phyloP scores from a whole-genome alignment of 2,113 vertebrate genomes.

The Forbesichthys papilliferus region DNA sequence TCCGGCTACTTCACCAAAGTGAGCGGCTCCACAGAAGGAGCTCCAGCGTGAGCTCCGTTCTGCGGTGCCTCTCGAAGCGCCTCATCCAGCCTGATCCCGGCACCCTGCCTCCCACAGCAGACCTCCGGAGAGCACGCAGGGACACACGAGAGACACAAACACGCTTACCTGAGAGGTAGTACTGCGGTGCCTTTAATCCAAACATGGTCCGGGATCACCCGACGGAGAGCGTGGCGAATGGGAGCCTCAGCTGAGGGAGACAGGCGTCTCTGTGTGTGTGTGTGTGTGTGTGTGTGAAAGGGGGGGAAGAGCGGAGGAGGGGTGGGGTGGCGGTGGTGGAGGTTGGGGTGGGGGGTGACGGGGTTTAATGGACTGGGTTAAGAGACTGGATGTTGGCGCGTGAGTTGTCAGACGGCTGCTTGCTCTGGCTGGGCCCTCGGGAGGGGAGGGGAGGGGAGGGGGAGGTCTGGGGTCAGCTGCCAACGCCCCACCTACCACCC shows the following conservation, averaged over 20 bases:
- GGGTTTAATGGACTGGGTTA: constrained; percentile 38
- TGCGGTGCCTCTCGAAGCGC: background rate
- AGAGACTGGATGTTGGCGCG: constrained; percentile 45
- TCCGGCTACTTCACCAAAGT: too few relatives aligned
- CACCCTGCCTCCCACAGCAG: background rate
- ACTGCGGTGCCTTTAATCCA: constrained; percentile 89
- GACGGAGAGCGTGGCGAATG: background rate
- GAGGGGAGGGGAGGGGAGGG: constrained; percentile 6
- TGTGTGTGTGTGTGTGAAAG: constrained; percentile 7
- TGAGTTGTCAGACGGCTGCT: constrained; percentile 54
- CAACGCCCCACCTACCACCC: constrained; percentile 34
- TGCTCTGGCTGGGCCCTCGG: constrained; percentile 29
- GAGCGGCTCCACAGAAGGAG: constrained; percentile 5
- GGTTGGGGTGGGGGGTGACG: background rate
- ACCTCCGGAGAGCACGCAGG: background rate
- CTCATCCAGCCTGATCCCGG: background rate
- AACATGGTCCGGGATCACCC: constrained; percentile 84
- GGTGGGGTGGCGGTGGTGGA: background rate
- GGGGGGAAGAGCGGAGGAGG: constrained; percentile 14
- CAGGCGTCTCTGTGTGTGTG: background rate
- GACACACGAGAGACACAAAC: constrained; percentile 3
- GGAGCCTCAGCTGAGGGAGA: background rate
- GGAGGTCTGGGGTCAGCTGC: constrained; percentile 55
- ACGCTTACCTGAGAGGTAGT: constrained; percentile 90
- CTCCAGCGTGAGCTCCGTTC: background rate